These are phyloP conservation scores for Toxostoma redivivum DNA, from an alignment of 2,113 vertebrate genomes.

Conservation along the genomic window DNA sequence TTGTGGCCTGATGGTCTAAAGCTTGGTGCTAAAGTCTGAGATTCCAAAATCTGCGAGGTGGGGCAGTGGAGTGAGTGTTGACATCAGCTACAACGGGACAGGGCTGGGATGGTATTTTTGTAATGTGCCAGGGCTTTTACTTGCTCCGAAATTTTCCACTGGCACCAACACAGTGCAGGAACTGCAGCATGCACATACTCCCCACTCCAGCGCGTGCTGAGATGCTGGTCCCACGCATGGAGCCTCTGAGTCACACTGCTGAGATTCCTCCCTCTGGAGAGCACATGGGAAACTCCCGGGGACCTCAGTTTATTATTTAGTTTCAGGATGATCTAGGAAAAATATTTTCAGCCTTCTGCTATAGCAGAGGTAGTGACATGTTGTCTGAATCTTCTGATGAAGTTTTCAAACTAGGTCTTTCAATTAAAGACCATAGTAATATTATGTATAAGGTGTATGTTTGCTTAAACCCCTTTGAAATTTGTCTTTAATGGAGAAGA, in stretches of 20 bases:
- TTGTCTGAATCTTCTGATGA: neutral
- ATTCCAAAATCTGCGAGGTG: neutral
- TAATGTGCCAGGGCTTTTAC: neutral
- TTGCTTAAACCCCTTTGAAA: neutral
- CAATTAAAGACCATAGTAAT: neutral
- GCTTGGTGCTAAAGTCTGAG: neutral
- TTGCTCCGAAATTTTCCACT: neutral
- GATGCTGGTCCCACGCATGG: neutral
- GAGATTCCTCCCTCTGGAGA: neutral
- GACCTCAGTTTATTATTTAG: neutral
- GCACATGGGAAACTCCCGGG: neutral
- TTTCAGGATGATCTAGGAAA: neutral
- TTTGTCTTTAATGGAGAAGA: neutral
- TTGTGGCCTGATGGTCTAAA: neutral
- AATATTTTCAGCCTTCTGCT: neutral
- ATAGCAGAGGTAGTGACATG: neutral
- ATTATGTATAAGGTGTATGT: neutral
- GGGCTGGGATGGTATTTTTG: neutral
- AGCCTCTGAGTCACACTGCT: neutral
- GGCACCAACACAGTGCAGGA: fast-evolving
- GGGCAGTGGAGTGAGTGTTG: neutral
- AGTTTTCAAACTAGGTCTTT: neutral
- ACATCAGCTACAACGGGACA: neutral
- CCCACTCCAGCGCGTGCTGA: fast-evolving
- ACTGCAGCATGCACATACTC: neutral